Evolutionary conservation across 2,113 vertebrate genomes (phyloP).

Genomic region (Centropristis striata): DNA sequence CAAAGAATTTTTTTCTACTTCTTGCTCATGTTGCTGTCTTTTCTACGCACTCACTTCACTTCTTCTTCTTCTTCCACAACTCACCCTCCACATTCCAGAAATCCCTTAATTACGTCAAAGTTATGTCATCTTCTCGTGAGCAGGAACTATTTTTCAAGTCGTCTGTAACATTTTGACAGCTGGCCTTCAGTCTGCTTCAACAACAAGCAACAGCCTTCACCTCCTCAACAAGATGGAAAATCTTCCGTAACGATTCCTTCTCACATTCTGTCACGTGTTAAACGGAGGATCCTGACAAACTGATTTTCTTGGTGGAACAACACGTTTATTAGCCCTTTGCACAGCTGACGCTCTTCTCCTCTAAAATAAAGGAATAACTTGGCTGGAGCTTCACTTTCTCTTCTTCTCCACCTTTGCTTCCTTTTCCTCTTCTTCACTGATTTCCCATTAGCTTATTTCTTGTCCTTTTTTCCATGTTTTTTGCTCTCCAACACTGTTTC

Average conservation of each 20-base stretch:
- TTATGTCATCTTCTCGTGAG: neutral
- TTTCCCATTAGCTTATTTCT: neutral
- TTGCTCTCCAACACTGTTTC: no score
- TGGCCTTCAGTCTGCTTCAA: neutral
- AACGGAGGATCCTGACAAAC: neutral
- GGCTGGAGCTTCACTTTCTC: neutral
- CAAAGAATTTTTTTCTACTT: neutral
- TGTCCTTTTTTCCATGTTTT: no score
- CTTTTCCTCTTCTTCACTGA: neutral
- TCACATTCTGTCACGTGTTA: neutral
- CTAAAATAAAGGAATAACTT: conserved; percentile 1
- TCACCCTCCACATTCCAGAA: no score
- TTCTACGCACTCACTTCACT: neutral
- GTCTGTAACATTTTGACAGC: neutral
- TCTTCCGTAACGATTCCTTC: neutral
- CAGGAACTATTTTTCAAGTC: neutral
- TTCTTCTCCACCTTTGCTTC: neutral
- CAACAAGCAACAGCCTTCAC: conserved; percentile 10
- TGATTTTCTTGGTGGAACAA: conserved; percentile 32
- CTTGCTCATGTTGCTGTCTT: neutral
- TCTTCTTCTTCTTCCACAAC: neutral
- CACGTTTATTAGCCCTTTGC: conserved; percentile 20
- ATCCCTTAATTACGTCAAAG: neutral
- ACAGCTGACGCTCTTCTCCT: neutral
- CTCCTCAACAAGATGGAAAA: neutral